Base-by-base conservation (phyloP, 2,113 vertebrate genomes). In the Gallinago jamesoni region DNA sequence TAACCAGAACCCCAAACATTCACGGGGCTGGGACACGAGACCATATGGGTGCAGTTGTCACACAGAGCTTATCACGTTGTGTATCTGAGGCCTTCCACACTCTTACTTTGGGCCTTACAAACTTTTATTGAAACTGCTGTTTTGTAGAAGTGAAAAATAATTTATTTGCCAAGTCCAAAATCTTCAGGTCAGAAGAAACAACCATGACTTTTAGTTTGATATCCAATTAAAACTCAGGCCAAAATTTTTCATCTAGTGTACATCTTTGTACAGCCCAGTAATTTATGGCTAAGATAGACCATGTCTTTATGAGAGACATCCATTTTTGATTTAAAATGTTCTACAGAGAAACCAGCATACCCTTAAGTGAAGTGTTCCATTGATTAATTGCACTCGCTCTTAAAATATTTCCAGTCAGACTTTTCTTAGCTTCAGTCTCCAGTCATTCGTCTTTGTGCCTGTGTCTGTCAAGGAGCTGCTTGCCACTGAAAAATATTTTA, bases 331-430 rank as follows among this genome's bases (percentile, higher is more conserved):
- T 95, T 94, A 60, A 97, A 91, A 88, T 68, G 64, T 74, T 63
- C 85, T 73, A 43, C 79, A 67, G 90, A 93, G 68, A 77, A 93
- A 74, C 72, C 60, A 77, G 59, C 67, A 22, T 60, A 90, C 43
- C n/a, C 72, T 89, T 96, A 95, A 83, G 75, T 94, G 88, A 92
- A 82, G 76, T 90, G 60, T 93, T 96, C 33, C 60, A 31, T 72
- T 97, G 94, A 97, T 96, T 96, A 96, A 96, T 95, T 95, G 68
- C 78, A 57, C 30, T 80, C 31, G 8, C 25, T 90, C 25, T 91
- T 86, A 90, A 89, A 96, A 93, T 93, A 96, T 94, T 95, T 95
- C 88, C 88, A 86, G 82, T 93, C 79, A 94, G 82, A 52, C 90
- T 93, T 94, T 86, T 55, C 73, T 86, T 86, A 87, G 85, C 60